Percentiles rank a stretch among this genome's conserved stretches.
phyloP scores from a whole-genome alignment of 2,888 invertebrate genomes.

The Drosophila siamana region DNA sequence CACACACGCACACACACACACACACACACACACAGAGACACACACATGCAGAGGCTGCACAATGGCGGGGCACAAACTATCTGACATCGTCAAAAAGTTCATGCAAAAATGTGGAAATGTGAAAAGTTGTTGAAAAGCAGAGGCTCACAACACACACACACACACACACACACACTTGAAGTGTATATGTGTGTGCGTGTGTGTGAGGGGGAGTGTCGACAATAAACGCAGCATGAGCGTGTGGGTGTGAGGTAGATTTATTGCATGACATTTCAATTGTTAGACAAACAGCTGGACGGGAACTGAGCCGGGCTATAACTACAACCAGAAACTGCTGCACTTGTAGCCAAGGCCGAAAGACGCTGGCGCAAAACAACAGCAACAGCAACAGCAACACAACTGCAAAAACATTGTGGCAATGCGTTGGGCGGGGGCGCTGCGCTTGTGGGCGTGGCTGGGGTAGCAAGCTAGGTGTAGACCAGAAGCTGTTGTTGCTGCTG shows the following conservation, averaged over 20 bases:
- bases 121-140: slow-evolving; percentile 77
- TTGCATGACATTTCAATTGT: slow-evolving; percentile 80
- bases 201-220: slow-evolving; percentile 22
- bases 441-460: slow-evolving; percentile 17
- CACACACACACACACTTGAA: slow-evolving; percentile 29
- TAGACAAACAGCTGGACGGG: slow-evolving; percentile 79
- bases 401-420: slow-evolving; percentile 36
- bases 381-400: slow-evolving; percentile 25
- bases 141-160: slow-evolving; percentile 35
- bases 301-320: slow-evolving; percentile 55
- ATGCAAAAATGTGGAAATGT: slow-evolving; percentile 78
- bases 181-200: neutral
- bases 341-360: slow-evolving; percentile 67
- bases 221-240: slow-evolving; percentile 25
- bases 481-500: slow-evolving; percentile 12
- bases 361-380: slow-evolving; percentile 52
- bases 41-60: slow-evolving; percentile 31
- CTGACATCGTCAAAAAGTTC: slow-evolving; percentile 79
- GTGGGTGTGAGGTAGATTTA: slow-evolving; percentile 69
- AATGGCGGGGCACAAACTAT: slow-evolving; percentile 64
- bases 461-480: slow-evolving; percentile 13
- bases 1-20: neutral
- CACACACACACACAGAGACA: neutral
- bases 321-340: slow-evolving; percentile 48
- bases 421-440: slow-evolving; percentile 11